These are phyloP conservation scores for Grallaria varia DNA, from an alignment of 2,113 vertebrate species.

Conservation along the genomic window DNA sequence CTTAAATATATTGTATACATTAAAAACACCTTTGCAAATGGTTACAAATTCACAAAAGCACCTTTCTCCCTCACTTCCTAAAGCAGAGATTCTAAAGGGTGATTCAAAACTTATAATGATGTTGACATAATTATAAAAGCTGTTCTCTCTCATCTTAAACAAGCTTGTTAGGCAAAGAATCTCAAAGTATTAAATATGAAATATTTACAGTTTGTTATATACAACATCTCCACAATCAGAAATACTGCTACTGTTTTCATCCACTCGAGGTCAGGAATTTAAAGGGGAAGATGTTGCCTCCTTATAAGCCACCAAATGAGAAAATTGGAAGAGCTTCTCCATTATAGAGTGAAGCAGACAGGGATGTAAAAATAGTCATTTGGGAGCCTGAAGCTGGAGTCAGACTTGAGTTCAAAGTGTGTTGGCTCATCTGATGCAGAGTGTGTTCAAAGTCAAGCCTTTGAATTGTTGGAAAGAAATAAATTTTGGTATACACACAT, in stretches of 20 bases:
- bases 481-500: neutral
- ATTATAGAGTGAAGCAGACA: neutral
- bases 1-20: neutral
- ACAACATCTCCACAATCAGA: neutral
- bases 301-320: neutral
- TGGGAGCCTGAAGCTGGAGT: neutral
- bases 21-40: neutral
- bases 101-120: neutral
- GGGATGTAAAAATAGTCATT: rapidly evolving
- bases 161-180: neutral
- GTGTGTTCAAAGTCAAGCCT: neutral
- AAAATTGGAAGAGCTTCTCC: neutral
- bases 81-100: neutral
- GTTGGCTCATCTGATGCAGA: neutral
- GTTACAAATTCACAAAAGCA: neutral
- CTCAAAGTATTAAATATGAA: neutral
- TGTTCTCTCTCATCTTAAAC: neutral
- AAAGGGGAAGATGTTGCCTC: neutral
- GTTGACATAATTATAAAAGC: neutral
- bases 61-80: neutral
- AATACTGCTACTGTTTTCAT: neutral
- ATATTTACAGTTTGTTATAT: neutral
- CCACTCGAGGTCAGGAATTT: neutral
- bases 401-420: neutral
- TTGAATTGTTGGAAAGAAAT: neutral